These are phyloP conservation scores for Hermetia illucens DNA, from an alignment of 1,140 invertebrate genomes.

Conservation along the genomic window DNA sequence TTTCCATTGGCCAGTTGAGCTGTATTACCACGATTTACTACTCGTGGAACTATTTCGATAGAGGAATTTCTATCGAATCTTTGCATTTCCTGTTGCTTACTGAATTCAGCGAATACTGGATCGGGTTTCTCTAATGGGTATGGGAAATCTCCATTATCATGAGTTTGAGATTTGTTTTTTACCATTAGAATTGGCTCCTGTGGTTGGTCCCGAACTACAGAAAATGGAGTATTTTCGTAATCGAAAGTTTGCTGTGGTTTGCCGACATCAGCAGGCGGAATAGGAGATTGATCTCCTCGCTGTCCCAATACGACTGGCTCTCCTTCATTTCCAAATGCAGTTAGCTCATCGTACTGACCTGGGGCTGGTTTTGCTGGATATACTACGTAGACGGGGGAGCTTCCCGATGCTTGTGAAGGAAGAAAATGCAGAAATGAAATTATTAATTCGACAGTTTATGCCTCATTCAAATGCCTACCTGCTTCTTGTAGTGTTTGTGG, in stretches of 20 bases:
- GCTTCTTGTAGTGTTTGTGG: slow-evolving; percentile 8
- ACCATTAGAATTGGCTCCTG: slow-evolving; percentile 31
- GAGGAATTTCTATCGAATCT: slow-evolving; percentile 10
- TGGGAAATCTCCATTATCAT: slow-evolving; percentile 40
- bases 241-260: slow-evolving; percentile 15
- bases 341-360: slow-evolving; percentile 32
- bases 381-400: slow-evolving; percentile 38
- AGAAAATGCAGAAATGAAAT: too few species aligned
- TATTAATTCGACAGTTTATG: too few species aligned
- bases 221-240: slow-evolving; percentile 27
- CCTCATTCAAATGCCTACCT: too few species aligned
- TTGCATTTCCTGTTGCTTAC: slow-evolving; percentile 4
- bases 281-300: slow-evolving; percentile 36
- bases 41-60: slow-evolving; percentile 17
- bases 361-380: slow-evolving; percentile 37
- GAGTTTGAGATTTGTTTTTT: slow-evolving; percentile 30
- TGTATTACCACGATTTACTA: slow-evolving; percentile 16
- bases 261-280: slow-evolving; percentile 34
- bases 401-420: too few species aligned
- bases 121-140: slow-evolving; percentile 42
- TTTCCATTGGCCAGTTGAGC: slow-evolving; percentile 31
- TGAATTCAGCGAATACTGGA: slow-evolving; percentile 12
- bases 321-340: slow-evolving; percentile 33
- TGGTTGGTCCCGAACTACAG: slow-evolving; percentile 31
- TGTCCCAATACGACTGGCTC: slow-evolving; percentile 38